These are phyloP conservation scores for Myotis planiceps DNA, from an alignment of 2,797 vertebrate genomes.

Conservation along the genomic window DNA sequence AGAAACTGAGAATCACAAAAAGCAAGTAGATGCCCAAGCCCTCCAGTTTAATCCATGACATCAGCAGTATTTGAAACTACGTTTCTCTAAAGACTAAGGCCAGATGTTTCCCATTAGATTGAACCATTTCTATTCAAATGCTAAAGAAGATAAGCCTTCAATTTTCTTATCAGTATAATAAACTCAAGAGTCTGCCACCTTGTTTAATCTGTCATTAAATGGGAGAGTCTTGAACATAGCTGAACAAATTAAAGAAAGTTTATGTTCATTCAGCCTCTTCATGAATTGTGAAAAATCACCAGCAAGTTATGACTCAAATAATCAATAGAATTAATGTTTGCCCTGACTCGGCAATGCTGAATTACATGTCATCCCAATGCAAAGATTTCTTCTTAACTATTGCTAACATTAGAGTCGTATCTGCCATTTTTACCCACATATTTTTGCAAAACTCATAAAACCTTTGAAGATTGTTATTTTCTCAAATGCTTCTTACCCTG, in stretches of 20 bases:
- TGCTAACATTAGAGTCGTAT: background rate
- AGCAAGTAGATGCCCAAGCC: background rate
- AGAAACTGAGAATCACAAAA: background rate
- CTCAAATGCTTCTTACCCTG: background rate
- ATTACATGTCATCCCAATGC: background rate
- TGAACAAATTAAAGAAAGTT: background rate
- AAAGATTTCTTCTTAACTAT: background rate
- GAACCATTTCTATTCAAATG: background rate
- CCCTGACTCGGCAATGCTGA: background rate
- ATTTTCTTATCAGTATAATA: background rate
- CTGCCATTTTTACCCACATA: background rate
- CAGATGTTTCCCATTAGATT: background rate
- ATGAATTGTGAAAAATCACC: background rate
- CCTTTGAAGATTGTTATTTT: constrained; percentile 30
- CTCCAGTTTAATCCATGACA: background rate
- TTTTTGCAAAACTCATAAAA: constrained; percentile 17
- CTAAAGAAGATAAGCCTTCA: background rate
- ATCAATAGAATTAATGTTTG: background rate
- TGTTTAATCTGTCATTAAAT: background rate
- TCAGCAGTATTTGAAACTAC: background rate
- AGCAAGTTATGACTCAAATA: background rate
- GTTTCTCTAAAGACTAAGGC: background rate
- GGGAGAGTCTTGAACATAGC: background rate
- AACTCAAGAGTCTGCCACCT: background rate
- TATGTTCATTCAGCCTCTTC: background rate